Conservation (phyloP, 2,797 vertebrate species). For the Rhinatrema bivittatum region DNA sequence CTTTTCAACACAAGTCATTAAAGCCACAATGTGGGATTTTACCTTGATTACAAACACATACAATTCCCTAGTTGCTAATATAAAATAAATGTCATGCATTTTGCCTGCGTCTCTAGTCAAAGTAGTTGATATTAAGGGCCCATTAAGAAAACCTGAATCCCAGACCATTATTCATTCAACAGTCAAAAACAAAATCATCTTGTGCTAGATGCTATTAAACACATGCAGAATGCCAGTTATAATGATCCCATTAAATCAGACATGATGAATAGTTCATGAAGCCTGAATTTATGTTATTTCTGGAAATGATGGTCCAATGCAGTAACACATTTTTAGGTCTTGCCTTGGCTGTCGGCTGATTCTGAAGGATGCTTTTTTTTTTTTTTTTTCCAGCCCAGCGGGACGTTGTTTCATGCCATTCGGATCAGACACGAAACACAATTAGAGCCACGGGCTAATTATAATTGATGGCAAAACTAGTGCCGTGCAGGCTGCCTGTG, state of each 20-base stretch:
- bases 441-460: no score
- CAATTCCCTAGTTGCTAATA: conserved; percentile 35
- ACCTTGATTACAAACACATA: conserved; percentile 48
- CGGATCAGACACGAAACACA: no score
- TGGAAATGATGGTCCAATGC: conserved; percentile 28
- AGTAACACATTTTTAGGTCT: conserved; percentile 21
- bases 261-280: conserved; percentile 56
- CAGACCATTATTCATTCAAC: conserved; percentile 52
- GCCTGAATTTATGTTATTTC: conserved; percentile 48
- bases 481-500: no score
- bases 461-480: no score
- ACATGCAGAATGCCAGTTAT: conserved; percentile 49
- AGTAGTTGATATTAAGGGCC: conserved; percentile 50
- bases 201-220: conserved; percentile 52
- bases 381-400: no score
- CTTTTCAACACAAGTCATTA: conserved; percentile 39
- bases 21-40: conserved; percentile 31
- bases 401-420: no score
- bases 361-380: conserved; percentile 13
- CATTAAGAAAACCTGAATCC: conserved; percentile 51
- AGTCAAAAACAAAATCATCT: conserved; percentile 45
- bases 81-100: conserved; percentile 49
- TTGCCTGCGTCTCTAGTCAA: conserved; percentile 38
- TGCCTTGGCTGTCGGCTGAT: conserved; percentile 12
- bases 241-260: conserved; percentile 60